These are phyloP conservation scores for Octomys mimax DNA, from an alignment of 2,797 vertebrate species.

Conservation along the genomic window DNA sequence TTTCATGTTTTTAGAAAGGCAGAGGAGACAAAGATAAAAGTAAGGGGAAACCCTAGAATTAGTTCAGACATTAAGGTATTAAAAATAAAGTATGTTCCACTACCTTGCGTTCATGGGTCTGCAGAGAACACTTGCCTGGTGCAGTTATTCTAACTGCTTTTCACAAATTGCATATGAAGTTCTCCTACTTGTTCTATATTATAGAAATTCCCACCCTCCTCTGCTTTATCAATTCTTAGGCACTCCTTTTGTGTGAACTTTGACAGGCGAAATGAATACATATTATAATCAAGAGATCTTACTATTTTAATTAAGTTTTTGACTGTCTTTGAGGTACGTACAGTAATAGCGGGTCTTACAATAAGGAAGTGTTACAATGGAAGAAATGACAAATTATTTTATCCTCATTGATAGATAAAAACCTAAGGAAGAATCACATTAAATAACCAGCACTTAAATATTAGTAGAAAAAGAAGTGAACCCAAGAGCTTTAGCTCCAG, in stretches of 20 bases:
- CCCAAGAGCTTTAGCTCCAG: background rate
- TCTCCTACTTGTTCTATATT: background rate
- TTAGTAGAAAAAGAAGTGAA: constrained; percentile 6
- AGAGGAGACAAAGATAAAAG: background rate
- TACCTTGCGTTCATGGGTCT: background rate
- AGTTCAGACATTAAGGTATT: background rate
- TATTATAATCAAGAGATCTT: background rate
- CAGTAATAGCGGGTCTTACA: background rate
- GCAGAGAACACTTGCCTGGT: background rate
- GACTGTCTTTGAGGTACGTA: background rate
- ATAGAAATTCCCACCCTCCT: background rate
- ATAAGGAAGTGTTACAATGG: background rate
- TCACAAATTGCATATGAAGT: background rate
- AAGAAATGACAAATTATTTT: constrained; percentile 20
- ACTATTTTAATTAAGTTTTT: background rate
- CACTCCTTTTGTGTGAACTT: background rate
- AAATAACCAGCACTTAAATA: background rate
- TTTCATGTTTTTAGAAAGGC: background rate
- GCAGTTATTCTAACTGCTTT: background rate
- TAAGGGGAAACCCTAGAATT: background rate
- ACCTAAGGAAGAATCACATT: background rate
- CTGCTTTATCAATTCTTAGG: background rate
- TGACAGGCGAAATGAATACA: background rate
- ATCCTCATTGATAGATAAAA: constrained; percentile 22
- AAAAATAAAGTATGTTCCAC: background rate